Base-by-base conservation (phyloP, 1,140 invertebrate species). In the Drosophila saltans region DNA sequence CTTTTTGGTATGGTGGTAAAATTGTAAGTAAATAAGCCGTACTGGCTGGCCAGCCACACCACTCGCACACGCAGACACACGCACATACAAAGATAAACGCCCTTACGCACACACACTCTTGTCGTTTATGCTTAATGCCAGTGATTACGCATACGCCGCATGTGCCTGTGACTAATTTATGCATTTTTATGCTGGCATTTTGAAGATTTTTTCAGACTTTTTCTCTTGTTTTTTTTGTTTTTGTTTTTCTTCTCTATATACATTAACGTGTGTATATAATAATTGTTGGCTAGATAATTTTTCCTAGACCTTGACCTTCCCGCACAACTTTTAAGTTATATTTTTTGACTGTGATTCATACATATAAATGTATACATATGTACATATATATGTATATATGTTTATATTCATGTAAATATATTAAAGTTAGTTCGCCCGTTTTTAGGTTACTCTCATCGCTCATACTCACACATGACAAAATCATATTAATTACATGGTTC, bases 71-170 rank as follows among this genome's bases (percentile, higher is more conserved):
- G n/a, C 8, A 52, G 21, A 26, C 21, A 52, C 2, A 52, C 45
- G 26, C 45, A 7, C 33, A 36, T 7, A 36, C 33, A 36, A 36
- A 36, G 6, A 1, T 36, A 36, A 1, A 48, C 9, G 21, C 7
- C 9, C 33, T 45, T 21, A 3, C 4, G 40, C 45, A 62, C 41
- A 48, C 52, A 61, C 40, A 26, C 69, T 39, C 43, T 74, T 26
- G 69, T 33, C 70, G 83, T 76, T 80, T 88, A 86, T 86, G 45
- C 75, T 63, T 88, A 79, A 86, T 82, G 57, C 26, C 62, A 56
- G 62, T 57, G 56, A 83, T 86, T 86, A 88, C 69, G 83, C 83
- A 86, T 86, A 88, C 83, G 82, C 79, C 63, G 28, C 75, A 39
- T 68, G 36, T 45, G 16, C 61, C 57, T 30, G 55, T 24, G 59